phyloP scores from a whole-genome alignment of 2,797 vertebrate species.

The Trichosurus vulpecula region DNA sequence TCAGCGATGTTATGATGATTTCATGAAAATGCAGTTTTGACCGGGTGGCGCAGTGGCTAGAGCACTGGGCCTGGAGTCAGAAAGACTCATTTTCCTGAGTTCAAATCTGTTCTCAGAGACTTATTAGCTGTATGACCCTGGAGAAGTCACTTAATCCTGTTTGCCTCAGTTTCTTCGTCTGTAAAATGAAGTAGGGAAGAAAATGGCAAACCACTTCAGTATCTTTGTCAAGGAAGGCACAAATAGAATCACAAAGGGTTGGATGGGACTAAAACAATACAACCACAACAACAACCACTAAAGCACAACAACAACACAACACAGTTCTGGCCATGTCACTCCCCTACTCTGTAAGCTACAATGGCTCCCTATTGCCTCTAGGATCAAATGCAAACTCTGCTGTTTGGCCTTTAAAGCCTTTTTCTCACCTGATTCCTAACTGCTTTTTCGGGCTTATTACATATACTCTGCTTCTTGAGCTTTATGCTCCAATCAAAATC shows the following conservation, averaged over 20 bases:
- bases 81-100: background rate
- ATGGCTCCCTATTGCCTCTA: background rate
- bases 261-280: background rate
- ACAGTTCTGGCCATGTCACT: background rate
- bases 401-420: background rate
- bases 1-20: background rate
- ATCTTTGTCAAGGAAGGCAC: background rate
- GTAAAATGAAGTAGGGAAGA: background rate
- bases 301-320: too few relatives aligned
- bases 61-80: background rate
- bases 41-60: background rate
- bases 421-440: background rate
- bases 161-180: background rate
- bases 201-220: background rate
- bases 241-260: background rate
- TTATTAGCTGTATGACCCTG: background rate
- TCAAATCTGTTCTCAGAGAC: background rate
- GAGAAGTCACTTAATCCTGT: background rate
- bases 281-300: background rate
- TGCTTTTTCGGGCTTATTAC: background rate
- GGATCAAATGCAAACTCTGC: background rate
- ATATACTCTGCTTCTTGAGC: background rate
- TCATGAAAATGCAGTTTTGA: background rate
- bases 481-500: background rate
- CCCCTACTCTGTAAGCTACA: background rate